Conservation (phyloP, 2,888 invertebrate species). For the Callosobruchus maculatus region DNA sequence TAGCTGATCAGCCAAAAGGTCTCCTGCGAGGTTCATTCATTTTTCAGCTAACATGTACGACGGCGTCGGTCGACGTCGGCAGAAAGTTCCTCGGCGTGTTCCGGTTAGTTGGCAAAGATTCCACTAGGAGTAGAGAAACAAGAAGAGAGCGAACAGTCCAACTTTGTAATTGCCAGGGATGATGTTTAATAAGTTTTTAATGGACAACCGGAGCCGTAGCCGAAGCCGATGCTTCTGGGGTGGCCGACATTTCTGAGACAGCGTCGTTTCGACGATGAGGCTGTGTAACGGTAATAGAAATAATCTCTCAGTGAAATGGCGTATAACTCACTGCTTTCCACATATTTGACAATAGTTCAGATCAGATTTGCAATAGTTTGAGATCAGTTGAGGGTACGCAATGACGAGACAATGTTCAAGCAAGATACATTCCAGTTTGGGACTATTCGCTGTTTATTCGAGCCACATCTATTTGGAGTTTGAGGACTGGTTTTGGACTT, state of each 20-base stretch:
- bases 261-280: background rate
- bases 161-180: conserved; percentile 61
- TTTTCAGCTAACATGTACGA: background rate
- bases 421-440: too few species aligned
- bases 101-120: conserved; percentile 5
- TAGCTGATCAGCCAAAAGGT: background rate
- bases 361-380: too few species aligned
- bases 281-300: too few species aligned
- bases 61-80: background rate
- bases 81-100: background rate
- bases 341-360: too few species aligned
- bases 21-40: background rate
- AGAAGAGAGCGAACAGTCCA: conserved; percentile 29
- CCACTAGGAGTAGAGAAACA: conserved; percentile 6
- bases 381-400: too few species aligned
- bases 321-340: too few species aligned
- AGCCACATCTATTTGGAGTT: too few species aligned
- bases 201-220: conserved; percentile 47
- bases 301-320: too few species aligned
- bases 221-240: conserved; percentile 1
- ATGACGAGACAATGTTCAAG: too few species aligned
- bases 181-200: conserved; percentile 68
- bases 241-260: background rate
- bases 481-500: too few species aligned
- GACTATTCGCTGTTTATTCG: too few species aligned